Base-by-base conservation (phyloP, 2,113 vertebrate species). In the Seriola rivoliana region DNA sequence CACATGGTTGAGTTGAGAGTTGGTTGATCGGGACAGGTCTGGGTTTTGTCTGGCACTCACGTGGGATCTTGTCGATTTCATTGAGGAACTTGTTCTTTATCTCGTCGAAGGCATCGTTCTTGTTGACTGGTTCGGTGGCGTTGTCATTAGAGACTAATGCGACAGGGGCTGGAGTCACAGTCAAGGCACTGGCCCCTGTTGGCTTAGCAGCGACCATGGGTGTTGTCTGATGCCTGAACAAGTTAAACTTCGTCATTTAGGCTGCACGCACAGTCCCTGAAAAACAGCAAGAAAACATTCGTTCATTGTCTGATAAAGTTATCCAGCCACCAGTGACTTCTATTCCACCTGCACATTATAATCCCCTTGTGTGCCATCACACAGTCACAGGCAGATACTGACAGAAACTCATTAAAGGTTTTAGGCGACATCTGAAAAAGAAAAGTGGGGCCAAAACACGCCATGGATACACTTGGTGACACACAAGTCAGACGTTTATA, bases 31-130 rank as follows among this genome's bases (percentile, higher is more conserved):
- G 79, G 68, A 66, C 59, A 72, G 60, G 66, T 86, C 63, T 38
- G 62, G 64, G 13, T 69, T 73, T 57, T 60, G 59, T 60, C 34
- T 7, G 36, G 40, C 69, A 97, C 97, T 98, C 94, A 99, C 98
- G 0, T 86, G 97, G 97, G 80, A 99, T 97, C 92, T 97, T 98
- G 90, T 96, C 96, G 74, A 99, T 96, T 93, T 98, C 96, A 0
- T 98, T 98, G 90, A 98, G 96, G 86, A 99, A 97, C 91, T 97
- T 97, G 75, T 98, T 97, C 91, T 95, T 97, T 85, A 99, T 91
- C 81, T 96, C 94, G 67, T 96, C 94, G 4, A 98, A 97, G 91
- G 94, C 89, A 84, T 98, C 96, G 59, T 96, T 97, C 92, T 96
- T 96, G 93, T 88, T 94, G 91, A 96, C 95, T 0, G 93, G 95